Base-by-base conservation (phyloP, 2,797 vertebrate genomes). In the Eurystomus glaucurus region DNA sequence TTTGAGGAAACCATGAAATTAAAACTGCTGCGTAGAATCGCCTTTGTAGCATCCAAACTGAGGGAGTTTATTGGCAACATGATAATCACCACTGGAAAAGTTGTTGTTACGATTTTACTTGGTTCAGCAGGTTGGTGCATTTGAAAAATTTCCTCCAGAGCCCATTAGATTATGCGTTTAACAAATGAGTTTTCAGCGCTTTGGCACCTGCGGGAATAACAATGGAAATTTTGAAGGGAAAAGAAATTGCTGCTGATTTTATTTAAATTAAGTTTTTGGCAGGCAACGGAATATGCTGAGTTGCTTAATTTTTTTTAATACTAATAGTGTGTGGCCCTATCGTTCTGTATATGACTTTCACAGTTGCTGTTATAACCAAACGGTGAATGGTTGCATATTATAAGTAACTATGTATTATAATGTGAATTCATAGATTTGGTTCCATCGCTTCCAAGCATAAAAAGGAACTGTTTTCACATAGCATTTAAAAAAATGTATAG, bases 1-100 rank as follows among this genome's bases (percentile, higher is more conserved):
- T 96, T 88, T 71, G 99, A 99, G 97, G 99, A 99, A 97, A 99
- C 99, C 88, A 96, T 98, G 52, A 99, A 99, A 97, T 98, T 98
- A 97, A 99, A 99, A 98, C 92, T 99, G 52, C 98, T 99, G 93
- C 99, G 99, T 31, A 97, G 98, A 78, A 97, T 99, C 6, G 99
- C 99, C 5, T 98, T 97, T 14, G 75, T 99, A 20, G 99, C 99
- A 10, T 99, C 99, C 82, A 99, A 97, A 98, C 97, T 99, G 76
- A 99, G 99, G 97, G 99, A 99, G 81, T 98, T 99, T 95, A 99
- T 99, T 46, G 99, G 99, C 95, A 99, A 99, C 97, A 98, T 99
- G 98, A 99, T 99, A 96, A 99, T 99, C 95, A 99, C 99, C 1
- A 99, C 99, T 28, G 99, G 99, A 95, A 99, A 99, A 98, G 99